Evolutionary conservation across 2,888 invertebrate species (phyloP), one percentile per base, ranked within the genome.

Genomic region (Acronicta alni): DNA sequence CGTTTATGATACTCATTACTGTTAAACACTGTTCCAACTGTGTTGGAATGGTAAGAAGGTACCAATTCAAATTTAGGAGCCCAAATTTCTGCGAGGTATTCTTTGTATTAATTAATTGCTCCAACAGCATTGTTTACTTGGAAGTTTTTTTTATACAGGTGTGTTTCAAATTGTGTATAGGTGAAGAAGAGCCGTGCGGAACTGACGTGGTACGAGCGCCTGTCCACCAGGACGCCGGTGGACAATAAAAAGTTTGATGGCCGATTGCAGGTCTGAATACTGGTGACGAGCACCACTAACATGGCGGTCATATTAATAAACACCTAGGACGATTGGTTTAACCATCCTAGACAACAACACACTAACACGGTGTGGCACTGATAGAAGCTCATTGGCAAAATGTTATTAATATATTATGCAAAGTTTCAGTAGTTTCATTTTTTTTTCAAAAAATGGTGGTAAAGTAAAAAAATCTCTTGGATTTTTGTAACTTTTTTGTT

Each of bases 171-270:
- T 52, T 47, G 14, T 67, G 32, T 51, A 23, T 89, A 92, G 93
- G 90, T 90, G 81, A 86, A 86, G 83, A 88, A 87, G 80, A 73
- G 67, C 63, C 87, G 86, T 41, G 70, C 80, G 6, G 87, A 89
- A 64, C 89, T 85, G 83, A 89, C 88, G 66, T 93, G 93, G 93
- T 93, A 86, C 89, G 93, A 93, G 88, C 89, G 93, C 39, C 89
- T 93, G 67, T 93, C 92, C 53, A 79, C 84, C 57, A 88, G 84
- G 72, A 71, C 81, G 37, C 70, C 83, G 32, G 75, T 75, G 76
- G 86, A 86, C 79, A 84, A 72, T 80, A 88, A 85, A 81, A 85
- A 83, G 80, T 77, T 78, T 72, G 86, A 87, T 55, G 85, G 74
- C 63, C 90, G 89, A 43, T 75, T 89, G 54, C 92, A 93, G 93